phyloP scores from a whole-genome alignment of 2,888 invertebrate species.

The Lamproptera curius region DNA sequence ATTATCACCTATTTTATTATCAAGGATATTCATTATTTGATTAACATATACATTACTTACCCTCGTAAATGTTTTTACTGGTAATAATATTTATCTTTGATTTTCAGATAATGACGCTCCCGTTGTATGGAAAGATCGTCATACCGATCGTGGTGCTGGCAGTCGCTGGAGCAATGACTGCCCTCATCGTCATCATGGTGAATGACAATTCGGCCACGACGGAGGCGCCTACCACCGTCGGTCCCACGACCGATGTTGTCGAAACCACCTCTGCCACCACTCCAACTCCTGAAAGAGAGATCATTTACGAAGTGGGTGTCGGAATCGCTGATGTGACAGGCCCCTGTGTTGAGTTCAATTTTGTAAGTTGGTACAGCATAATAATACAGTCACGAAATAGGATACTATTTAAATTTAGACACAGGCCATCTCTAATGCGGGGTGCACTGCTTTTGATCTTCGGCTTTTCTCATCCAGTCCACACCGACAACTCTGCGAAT shows the following conservation, averaged over 20 bases:
- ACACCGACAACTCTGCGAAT: too few relatives aligned
- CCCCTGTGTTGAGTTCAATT: constrained; percentile 92
- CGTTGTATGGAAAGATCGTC: constrained; percentile 50
- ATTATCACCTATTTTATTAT: too few relatives aligned
- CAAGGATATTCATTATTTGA: too few relatives aligned
- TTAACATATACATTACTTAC: too few relatives aligned
- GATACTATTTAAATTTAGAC: too few relatives aligned
- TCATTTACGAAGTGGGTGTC: constrained; percentile 81
- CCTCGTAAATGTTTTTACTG: too few relatives aligned
- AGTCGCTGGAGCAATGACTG: constrained; percentile 50
- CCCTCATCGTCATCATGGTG: constrained; percentile 44
- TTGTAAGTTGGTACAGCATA: constrained; percentile 83
- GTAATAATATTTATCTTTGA: too few relatives aligned
- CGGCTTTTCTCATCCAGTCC: too few relatives aligned
- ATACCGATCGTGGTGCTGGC: constrained; percentile 40
- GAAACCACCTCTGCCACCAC: neutral
- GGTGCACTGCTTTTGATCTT: too few relatives aligned
- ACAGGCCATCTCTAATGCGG: too few relatives aligned
- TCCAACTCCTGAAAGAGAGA: constrained; percentile 18
- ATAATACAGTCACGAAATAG: too few relatives aligned
- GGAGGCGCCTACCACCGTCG: neutral
- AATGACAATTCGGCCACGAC: constrained; percentile 25
- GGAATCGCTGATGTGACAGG: constrained; percentile 96
- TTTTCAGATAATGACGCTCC: constrained; percentile 49
- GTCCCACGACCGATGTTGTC: too few relatives aligned